Percentiles rank a stretch among this genome's conserved stretches.
phyloP scores from a whole-genome alignment of 2,797 vertebrate species.

The Mormyrus hasselquistii region DNA sequence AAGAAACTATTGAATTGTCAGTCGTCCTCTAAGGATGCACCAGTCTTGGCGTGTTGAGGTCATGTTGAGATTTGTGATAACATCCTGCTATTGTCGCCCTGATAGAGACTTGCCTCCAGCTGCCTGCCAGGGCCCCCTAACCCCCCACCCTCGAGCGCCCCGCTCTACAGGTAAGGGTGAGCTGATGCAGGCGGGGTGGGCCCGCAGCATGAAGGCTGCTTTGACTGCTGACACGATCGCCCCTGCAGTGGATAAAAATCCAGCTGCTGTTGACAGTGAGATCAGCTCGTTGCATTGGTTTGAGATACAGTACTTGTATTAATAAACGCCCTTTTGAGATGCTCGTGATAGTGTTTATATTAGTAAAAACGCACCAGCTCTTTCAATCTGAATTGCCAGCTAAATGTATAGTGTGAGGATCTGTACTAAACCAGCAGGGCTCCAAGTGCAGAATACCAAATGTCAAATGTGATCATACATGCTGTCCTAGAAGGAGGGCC shows the following conservation, averaged over 20 bases:
- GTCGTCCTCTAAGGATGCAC: not conserved
- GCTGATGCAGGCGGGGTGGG: not conserved
- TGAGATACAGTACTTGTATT: not conserved
- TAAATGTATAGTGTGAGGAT: not conserved
- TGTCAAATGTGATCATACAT: not conserved
- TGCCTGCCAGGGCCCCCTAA: conserved; percentile 31
- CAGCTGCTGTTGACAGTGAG: not conserved
- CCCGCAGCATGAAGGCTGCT: not conserved
- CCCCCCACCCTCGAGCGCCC: conserved; percentile 23
- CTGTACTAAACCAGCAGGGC: not conserved
- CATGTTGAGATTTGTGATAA: not conserved
- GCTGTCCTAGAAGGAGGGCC: not conserved
- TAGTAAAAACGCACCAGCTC: no score
- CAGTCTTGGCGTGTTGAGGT: not conserved
- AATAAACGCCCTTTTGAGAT: not conserved
- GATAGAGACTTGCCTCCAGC: conserved; percentile 47
- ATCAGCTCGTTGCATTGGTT: not conserved
- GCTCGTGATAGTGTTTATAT: not conserved
- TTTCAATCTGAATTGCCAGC: not conserved
- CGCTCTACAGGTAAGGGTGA: conserved; percentile 41
- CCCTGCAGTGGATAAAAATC: not conserved
- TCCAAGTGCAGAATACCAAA: not conserved
- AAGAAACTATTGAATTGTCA: not conserved
- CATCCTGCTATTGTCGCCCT: not conserved
- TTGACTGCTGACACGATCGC: not conserved